phyloP scores from a whole-genome alignment of 2,888 invertebrate genomes.

The Xanthorhoe designata region DNA sequence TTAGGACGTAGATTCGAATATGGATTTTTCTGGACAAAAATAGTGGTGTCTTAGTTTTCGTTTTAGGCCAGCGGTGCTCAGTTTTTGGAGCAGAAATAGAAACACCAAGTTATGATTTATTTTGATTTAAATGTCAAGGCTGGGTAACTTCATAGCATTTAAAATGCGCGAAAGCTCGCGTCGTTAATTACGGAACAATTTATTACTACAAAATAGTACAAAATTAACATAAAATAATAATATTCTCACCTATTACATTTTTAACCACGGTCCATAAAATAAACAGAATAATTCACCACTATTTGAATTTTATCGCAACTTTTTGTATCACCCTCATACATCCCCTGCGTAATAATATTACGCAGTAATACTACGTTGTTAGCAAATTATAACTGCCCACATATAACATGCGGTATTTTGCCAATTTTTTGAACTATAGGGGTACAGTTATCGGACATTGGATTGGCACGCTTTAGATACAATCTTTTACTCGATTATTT shows the following conservation, averaged over 20 bases:
- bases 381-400: constrained; percentile 48
- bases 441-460: constrained; percentile 13
- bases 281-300: constrained; percentile 38
- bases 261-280: constrained; percentile 35
- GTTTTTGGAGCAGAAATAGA: no score
- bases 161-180: no score
- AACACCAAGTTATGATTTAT: no score
- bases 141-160: no score
- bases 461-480: neutral
- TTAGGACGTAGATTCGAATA: no score
- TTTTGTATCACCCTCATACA: constrained; percentile 42
- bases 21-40: no score
- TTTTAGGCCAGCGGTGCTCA: no score
- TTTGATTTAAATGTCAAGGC: no score
- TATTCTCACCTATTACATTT: constrained; percentile 17
- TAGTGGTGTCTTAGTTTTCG: no score
- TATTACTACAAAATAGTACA: neutral
- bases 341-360: constrained; percentile 54
- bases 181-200: neutral
- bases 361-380: no score
- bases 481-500: neutral
- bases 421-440: constrained; percentile 53
- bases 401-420: constrained; percentile 46
- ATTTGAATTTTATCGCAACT: constrained; percentile 39
- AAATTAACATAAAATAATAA: neutral